Conservation (phyloP, 2,113 vertebrate genomes). For the Nymphicus hollandicus region DNA sequence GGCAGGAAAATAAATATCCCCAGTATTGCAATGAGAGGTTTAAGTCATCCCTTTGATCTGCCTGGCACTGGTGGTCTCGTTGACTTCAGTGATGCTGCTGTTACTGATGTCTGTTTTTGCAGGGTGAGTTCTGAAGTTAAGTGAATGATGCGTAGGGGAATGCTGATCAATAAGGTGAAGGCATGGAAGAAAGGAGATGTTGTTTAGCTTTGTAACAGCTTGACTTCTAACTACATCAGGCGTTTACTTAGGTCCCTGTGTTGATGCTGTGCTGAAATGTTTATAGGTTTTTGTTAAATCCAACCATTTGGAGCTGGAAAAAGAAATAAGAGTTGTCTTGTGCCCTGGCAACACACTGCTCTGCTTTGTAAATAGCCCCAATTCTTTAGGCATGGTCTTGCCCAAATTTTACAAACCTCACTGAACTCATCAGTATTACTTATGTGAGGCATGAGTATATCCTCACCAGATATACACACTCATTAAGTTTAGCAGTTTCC, state of each 20-base stretch:
- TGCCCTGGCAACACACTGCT: neutral
- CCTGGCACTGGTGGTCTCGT: neutral
- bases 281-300: neutral
- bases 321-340: neutral
- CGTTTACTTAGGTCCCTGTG: neutral
- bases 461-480: neutral
- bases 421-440: neutral
- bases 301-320: neutral
- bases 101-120: neutral
- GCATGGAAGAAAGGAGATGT: neutral
- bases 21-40: accelerated
- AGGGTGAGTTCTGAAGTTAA: neutral
- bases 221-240: neutral
- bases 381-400: neutral
- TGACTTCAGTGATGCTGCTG: neutral
- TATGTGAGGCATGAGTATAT: neutral
- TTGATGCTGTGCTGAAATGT: neutral
- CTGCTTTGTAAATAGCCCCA: neutral
- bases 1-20: neutral
- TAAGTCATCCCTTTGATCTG: neutral
- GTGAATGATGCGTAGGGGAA: neutral
- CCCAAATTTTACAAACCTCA: neutral
- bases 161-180: neutral
- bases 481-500: neutral
- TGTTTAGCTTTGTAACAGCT: neutral